These are phyloP conservation scores for Procambarus clarkii DNA, from an alignment of 1,140 invertebrate species.

Conservation along the genomic window DNA sequence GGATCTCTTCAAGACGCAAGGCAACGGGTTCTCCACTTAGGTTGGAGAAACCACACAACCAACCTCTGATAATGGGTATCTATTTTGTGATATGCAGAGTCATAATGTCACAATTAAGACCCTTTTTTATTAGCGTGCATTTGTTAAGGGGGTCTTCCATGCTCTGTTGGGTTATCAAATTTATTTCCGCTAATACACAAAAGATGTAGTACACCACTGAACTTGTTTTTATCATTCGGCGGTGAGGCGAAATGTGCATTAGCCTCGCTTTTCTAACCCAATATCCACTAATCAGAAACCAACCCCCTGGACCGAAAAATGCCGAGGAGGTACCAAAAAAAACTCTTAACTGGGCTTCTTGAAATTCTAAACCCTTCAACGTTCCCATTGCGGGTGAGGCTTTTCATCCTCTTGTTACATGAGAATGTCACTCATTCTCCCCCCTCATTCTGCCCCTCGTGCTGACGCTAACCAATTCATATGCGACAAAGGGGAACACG, in stretches of 20 bases:
- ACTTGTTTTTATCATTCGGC: neutral
- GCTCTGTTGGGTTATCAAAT: neutral
- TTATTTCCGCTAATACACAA: neutral
- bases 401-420: conserved; percentile 40
- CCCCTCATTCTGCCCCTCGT: conserved; percentile 19
- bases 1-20: too few species aligned
- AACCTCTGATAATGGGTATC: neutral
- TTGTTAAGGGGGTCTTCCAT: neutral
- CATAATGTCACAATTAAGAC: neutral
- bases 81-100: neutral
- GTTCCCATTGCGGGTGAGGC: conserved; percentile 15
- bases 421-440: conserved; percentile 49
- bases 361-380: conserved; percentile 51
- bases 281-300: neutral
- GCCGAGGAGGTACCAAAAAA: neutral
- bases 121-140: neutral
- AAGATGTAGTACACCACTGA: neutral
- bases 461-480: conserved; percentile 37
- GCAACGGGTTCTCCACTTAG: neutral
- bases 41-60: neutral
- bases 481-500: conserved; percentile 40
- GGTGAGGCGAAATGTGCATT: neutral
- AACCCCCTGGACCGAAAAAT: conserved; percentile 24
- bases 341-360: conserved; percentile 25
- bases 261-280: neutral